Conservation (phyloP, 2,797 vertebrate genomes). For the Mastacembelus armatus region DNA sequence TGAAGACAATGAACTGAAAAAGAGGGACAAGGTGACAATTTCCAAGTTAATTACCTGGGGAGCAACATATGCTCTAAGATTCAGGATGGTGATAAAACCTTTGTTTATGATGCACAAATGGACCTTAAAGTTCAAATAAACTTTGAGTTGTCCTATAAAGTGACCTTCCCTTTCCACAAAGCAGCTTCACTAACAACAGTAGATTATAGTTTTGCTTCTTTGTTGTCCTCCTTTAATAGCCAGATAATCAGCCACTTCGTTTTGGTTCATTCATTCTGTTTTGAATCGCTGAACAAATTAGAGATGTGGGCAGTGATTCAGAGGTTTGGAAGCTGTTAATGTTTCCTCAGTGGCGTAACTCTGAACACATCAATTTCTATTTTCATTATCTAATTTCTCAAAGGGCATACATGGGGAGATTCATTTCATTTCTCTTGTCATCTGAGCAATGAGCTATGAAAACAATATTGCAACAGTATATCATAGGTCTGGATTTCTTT, state of each 20-base stretch:
- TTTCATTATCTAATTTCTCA: conserved; percentile 29
- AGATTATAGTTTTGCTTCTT: conserved; percentile 1
- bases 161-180: conserved; percentile 37
- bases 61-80: conserved; percentile 26
- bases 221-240: conserved; percentile 14
- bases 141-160: conserved; percentile 1
- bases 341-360: neutral
- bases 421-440: too few relatives aligned
- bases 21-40: conserved; percentile 26
- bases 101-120: conserved; percentile 14
- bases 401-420: conserved; percentile 8
- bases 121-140: conserved; percentile 37
- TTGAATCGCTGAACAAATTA: conserved; percentile 7
- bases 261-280: conserved; percentile 9
- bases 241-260: neutral
- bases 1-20: conserved; percentile 26
- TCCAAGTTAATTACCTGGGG: conserved; percentile 30
- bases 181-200: neutral
- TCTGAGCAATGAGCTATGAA: neutral
- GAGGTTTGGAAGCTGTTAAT: conserved; percentile 4
- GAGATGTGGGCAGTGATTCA: neutral
- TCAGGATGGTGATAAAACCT: conserved; percentile 24
- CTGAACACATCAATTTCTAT: conserved; percentile 2
- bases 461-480: conserved; percentile 20
- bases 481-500: conserved; percentile 9